These are phyloP conservation scores for Cephalophus harveyi DNA, from an alignment of 2,113 vertebrate species.

Conservation along the genomic window DNA sequence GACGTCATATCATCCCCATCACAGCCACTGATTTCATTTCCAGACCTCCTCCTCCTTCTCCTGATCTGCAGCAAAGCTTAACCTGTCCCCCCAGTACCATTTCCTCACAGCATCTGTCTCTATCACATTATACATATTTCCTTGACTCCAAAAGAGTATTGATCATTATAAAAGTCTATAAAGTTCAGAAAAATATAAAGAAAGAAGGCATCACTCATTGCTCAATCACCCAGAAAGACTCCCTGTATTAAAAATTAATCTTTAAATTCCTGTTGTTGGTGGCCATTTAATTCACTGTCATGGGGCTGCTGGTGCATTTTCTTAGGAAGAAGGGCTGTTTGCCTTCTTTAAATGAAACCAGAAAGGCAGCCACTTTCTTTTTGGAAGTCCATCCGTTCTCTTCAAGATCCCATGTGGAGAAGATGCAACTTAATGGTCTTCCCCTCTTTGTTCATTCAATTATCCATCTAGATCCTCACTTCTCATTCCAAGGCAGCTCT, in stretches of 20 bases:
- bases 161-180: not conserved
- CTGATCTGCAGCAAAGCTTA: not conserved
- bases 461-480: not conserved
- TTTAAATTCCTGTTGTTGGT: not conserved
- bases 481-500: slow-evolving; percentile 2
- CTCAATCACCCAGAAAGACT: not conserved
- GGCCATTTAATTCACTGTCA: not conserved
- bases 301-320: not conserved
- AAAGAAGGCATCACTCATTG: not conserved
- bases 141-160: not conserved
- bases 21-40: not conserved
- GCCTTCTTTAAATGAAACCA: not conserved
- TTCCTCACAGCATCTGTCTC: not conserved
- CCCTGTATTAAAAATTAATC: not conserved
- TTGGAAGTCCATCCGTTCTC: not conserved
- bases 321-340: not conserved
- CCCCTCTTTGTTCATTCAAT: not conserved
- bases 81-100: not conserved
- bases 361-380: not conserved
- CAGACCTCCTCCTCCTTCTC: not conserved
- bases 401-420: not conserved
- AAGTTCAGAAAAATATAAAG: not conserved
- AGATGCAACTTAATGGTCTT: slow-evolving; percentile 11
- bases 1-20: not conserved
- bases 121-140: not conserved